A percentile compares a stretch with the other conserved stretches of the same genome.
phyloP scores from a whole-genome alignment of 1,140 invertebrate species.

The Platorchestia sp. region DNA sequence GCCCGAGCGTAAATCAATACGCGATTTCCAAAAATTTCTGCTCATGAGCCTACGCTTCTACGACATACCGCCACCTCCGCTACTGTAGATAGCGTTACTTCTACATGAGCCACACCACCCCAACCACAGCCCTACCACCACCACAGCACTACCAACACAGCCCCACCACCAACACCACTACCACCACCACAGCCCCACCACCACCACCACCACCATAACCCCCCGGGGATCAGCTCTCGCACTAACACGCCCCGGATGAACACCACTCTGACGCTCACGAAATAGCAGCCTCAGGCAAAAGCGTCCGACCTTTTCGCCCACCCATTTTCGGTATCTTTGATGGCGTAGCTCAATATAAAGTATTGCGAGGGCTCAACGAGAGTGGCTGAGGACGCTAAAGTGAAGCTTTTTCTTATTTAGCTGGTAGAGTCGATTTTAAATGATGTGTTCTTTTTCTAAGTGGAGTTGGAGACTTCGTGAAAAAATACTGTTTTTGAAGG shows the following conservation, averaged over 20 bases:
- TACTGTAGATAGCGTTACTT: neutral
- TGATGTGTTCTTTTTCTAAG: neutral
- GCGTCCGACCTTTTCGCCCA: neutral
- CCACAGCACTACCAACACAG: neutral
- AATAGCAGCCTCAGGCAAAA: neutral
- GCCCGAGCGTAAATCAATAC: neutral
- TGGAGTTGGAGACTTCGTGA: neutral
- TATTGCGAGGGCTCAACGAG: neutral
- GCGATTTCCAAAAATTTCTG: neutral
- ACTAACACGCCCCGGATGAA: neutral
- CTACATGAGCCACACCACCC: neutral
- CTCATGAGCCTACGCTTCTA: neutral
- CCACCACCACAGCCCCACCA: neutral
- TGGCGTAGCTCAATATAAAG: neutral
- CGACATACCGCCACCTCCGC: neutral
- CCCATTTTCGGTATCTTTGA: neutral
- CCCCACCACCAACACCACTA: neutral
- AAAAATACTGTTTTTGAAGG: neutral
- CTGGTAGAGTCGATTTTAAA: neutral
- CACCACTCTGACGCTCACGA: neutral
- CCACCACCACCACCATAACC: neutral
- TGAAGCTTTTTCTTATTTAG: neutral
- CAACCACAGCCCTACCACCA: neutral
- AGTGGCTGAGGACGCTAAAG: neutral
- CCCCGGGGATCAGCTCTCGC: neutral